Conservation (phyloP, 1,140 invertebrate species). For the Macrobrachium nipponense region DNA sequence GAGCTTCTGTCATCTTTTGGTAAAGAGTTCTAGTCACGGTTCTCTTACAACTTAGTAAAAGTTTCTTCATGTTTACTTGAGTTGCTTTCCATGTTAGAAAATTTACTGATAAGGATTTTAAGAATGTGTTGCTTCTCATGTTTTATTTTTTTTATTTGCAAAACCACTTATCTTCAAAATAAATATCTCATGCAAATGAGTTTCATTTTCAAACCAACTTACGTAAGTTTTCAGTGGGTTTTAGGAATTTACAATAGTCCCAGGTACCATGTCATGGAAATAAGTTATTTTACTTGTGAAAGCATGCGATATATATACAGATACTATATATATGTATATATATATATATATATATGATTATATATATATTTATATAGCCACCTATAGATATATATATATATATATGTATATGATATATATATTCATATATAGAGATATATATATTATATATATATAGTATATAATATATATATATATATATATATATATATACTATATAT, state of each 20-base stretch:
- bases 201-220: no score
- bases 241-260: no score
- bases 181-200: no score
- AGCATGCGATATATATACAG: neutral
- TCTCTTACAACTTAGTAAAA: neutral
- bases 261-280: neutral
- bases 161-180: no score
- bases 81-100: no score
- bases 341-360: neutral
- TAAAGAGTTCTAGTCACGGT: neutral
- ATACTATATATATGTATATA: neutral
- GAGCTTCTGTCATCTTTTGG: neutral
- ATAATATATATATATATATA: constrained; percentile 36
- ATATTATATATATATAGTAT: constrained; percentile 25
- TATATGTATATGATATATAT: neutral
- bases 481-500: constrained; percentile 42
- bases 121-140: no score
- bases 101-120: no score
- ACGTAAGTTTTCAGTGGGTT: no score
- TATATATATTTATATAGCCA: neutral
- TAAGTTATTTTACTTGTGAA: neutral
- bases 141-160: no score
- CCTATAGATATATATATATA: neutral
- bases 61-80: no score
- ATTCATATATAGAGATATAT: neutral